Evolutionary conservation across 2,888 invertebrate species (phyloP), one percentile per base, ranked within the genome.

Genomic region (Drosophila anceps): DNA sequence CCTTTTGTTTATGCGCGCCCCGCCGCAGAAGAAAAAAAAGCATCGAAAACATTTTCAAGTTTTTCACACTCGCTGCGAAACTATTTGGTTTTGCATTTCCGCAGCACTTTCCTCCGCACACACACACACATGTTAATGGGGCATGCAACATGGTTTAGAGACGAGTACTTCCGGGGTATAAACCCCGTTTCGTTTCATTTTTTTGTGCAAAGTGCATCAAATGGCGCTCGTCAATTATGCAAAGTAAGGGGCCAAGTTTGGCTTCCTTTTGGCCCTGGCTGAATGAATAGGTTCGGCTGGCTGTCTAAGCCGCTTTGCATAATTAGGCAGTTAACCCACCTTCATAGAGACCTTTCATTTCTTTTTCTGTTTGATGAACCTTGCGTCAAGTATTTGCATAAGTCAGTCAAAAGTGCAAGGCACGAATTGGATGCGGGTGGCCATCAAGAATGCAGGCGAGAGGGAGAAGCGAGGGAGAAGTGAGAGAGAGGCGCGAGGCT

Each of bases 231-330:
- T 63, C 81, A 78, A 78, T 78, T 66, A 81, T 66, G 81, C 81
- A 72, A 76, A 73, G 37, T 50, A 65, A 61, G 53, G 66, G 69
- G 37, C 35, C 50, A 64, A 8, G 18, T 80, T 58, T 72, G 77
- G 81, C 81, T 78, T 81, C 81, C 67, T 74, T 76, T 75, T 53
- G 65, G 55, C 70, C 79, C 57, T 64, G 65, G 50, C 54, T 12
- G 27, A 59, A 37, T 33, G 60, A 46, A 67, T 54, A 60, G 55
- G 54, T 37, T 48, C 51, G 54, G 44, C 41, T 72, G 63, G 58
- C 74, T 63, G 50, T 50, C 67, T 88, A 85, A 87, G 80, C 82
- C 50, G 85, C 53, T 86, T 83, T 82, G 79, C 90, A 88, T 86
- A 90, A 91, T 84, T 84, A 89, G 71, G 41, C 73, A 63, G 73